Percentiles rank a stretch among this genome's conserved stretches.
Conservation (phyloP, 2,113 vertebrate genomes). For the Paraplagusia blochii region DNA sequence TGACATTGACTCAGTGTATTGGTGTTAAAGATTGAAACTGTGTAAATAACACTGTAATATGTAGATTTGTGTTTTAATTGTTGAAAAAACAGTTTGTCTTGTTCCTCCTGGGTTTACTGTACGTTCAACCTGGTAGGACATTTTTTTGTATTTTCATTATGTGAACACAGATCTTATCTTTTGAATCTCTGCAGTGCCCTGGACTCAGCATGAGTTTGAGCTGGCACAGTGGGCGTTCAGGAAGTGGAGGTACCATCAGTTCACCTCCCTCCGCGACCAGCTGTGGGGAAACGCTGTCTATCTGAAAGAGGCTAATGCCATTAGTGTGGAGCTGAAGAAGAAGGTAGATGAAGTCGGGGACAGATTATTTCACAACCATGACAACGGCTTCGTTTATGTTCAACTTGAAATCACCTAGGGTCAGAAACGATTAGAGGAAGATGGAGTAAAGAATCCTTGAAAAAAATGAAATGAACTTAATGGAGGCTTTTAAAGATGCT, state of each 20-base stretch:
- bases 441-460: too few species aligned
- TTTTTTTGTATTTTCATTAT: neutral
- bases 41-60: too few species aligned
- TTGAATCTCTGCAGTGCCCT: slow-evolving; percentile 77
- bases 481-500: too few species aligned
- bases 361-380: neutral
- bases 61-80: too few species aligned
- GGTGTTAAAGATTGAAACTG: too few species aligned
- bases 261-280: slow-evolving; percentile 92
- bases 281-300: slow-evolving; percentile 98
- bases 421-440: too few species aligned
- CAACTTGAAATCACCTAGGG: neutral
- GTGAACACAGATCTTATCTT: neutral
- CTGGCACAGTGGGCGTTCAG: slow-evolving; percentile 96
- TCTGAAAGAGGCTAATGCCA: slow-evolving; percentile 96
- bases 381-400: neutral
- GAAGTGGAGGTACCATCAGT: slow-evolving; percentile 97
- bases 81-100: neutral
- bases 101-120: neutral
- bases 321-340: slow-evolving; percentile 97
- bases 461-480: too few species aligned
- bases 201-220: slow-evolving; percentile 93
- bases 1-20: too few species aligned
- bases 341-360: slow-evolving; percentile 77
- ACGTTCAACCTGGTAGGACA: neutral